phyloP scores from a whole-genome alignment of 2,888 invertebrate genomes.

The Frankliniella intonsa region DNA sequence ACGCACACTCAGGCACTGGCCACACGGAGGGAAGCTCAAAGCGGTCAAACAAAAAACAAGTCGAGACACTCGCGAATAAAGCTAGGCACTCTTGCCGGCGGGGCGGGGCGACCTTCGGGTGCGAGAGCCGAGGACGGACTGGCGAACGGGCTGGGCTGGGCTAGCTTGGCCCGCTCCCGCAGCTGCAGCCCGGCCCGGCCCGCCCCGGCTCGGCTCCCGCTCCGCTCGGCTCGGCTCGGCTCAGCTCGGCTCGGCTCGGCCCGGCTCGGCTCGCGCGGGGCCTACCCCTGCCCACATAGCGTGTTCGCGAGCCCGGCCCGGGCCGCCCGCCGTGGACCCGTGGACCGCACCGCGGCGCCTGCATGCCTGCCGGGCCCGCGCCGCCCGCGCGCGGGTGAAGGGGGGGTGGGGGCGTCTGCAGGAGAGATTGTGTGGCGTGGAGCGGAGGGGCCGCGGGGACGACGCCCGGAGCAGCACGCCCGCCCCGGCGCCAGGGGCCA shows the following conservation, averaged over 20 bases:
- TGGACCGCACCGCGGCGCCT: neutral
- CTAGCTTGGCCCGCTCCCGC: neutral
- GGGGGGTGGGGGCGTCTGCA: conserved; percentile 21
- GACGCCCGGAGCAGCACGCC: conserved; percentile 41
- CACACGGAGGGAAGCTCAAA: neutral
- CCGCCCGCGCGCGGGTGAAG: conserved; percentile 30
- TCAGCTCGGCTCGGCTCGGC: neutral
- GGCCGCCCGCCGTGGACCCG: neutral
- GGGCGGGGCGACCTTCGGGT: neutral
- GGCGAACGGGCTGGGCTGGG: neutral
- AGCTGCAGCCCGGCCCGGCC: neutral
- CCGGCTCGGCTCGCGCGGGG: neutral
- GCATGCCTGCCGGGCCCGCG: conserved; percentile 25
- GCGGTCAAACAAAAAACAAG: too few species aligned
- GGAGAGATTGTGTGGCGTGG: neutral
- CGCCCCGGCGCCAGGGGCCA: too few species aligned
- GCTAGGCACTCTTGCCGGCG: neutral
- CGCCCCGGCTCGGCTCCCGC: neutral
- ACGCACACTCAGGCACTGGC: neutral
- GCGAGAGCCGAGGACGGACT: neutral
- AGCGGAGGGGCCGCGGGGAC: conserved; percentile 36
- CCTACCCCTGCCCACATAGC: neutral
- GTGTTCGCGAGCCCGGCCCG: neutral
- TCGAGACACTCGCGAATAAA: too few species aligned
- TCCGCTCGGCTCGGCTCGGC: neutral